Conservation (phyloP, 2,888 invertebrate species). For the Lasioglossum oenotherae region DNA sequence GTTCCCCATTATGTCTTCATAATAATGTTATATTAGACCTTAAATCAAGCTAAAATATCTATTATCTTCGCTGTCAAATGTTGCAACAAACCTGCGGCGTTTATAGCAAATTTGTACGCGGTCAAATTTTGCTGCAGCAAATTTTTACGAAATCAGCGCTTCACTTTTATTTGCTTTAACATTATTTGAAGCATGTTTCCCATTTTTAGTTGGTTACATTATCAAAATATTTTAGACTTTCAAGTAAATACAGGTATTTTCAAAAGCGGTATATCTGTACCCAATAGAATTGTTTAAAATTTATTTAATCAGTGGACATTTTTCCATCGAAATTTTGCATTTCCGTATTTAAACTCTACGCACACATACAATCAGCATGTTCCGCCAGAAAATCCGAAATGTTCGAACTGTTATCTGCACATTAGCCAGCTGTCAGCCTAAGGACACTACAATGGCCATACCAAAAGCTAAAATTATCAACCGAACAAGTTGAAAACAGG, state of each 20-base stretch:
- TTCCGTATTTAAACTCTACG: background rate
- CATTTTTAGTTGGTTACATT: background rate
- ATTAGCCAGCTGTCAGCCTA: background rate
- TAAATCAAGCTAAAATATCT: background rate
- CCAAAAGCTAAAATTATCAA: background rate
- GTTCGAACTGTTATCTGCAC: background rate
- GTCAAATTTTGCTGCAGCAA: background rate
- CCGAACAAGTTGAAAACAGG: background rate
- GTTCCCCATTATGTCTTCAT: background rate
- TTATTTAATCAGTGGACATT: background rate
- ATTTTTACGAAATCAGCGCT: background rate
- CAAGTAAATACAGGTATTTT: background rate
- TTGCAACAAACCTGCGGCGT: background rate
- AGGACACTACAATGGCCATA: too few species aligned
- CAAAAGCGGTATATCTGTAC: background rate
- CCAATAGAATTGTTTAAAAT: background rate
- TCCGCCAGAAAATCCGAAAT: background rate
- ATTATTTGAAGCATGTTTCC: too few species aligned
- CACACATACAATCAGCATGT: background rate
- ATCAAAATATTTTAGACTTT: background rate
- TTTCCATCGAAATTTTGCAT: too few species aligned
- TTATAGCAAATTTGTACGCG: background rate
- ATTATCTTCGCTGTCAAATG: background rate
- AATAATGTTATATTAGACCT: background rate
- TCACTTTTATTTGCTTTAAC: too few species aligned